Evolutionary conservation across 1,140 invertebrate species (phyloP), one percentile per base, ranked within the genome.

Genomic region (Zelostemma sp.): DNA sequence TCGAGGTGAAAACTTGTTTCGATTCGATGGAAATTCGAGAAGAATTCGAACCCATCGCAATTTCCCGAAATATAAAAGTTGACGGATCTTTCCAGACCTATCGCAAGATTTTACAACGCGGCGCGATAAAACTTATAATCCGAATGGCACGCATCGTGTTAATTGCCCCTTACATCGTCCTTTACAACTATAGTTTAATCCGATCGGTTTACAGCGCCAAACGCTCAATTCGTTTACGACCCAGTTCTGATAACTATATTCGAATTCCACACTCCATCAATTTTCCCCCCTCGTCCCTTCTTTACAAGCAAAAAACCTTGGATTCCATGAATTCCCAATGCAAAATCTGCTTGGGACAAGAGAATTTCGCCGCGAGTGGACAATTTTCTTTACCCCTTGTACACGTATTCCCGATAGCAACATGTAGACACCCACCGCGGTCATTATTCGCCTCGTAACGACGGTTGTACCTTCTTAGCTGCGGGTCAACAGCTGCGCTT

Each of bases 221-320:
- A 59, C 58, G 72, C 77, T 78, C 77, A 79, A 80, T 80, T 79
- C 74, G 72, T 82, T 82, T 79, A 83, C 74, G 40, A 71, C 45
- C 47, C 60, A 64, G 56, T 53, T 38, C 54, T 60, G 55, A 73
- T 53, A 48, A 59, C 68, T 64, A 58, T 70, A 73, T 57, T 63
- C 62, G 33, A 19, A 60, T 53, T 15, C 12, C 11, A 56, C 56
- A 53, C 51, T 72, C 50, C 50, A 67, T 69, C 56, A 69, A 64
- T 41, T 69, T 59, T 49, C 49, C 55, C 60, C 47, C 53, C 58
- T 62, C 62, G 41, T 63, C 61, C 54, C 58, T 21, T 12, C 1
- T 50, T 35, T 49, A 54, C 5, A 31, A 31, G 28, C 5, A 31
- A 31, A 11, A 31, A 31, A 31, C 28, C 28, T 31, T 31, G 5